Percentiles rank a stretch among this genome's conserved stretches.
Evolutionary conservation across 2,888 invertebrate species (phyloP).

Genomic region (Orthosia incerta): DNA sequence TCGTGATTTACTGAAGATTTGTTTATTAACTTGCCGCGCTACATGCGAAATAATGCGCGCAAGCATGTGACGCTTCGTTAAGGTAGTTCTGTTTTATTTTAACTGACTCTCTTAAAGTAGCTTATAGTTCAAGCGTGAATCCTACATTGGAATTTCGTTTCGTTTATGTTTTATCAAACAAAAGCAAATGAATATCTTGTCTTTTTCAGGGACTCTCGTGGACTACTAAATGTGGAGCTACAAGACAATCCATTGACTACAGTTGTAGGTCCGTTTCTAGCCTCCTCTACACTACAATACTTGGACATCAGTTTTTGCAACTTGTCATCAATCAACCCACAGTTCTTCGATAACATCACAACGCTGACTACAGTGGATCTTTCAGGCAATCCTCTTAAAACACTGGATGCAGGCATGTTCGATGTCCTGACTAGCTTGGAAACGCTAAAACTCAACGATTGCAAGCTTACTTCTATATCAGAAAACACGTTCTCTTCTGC

Average conservation of each 20-base stretch:
- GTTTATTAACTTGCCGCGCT: slow-evolving; percentile 15
- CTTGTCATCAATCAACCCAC: slow-evolving; percentile 90
- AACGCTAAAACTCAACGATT: slow-evolving; percentile 92
- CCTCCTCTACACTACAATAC: slow-evolving; percentile 92
- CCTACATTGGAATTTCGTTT: not conserved
- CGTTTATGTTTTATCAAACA: not conserved
- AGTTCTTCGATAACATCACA: slow-evolving; percentile 93
- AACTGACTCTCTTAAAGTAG: not conserved
- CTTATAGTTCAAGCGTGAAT: slow-evolving; percentile 12
- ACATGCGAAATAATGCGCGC: slow-evolving; percentile 8
- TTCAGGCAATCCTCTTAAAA: slow-evolving; percentile 92
- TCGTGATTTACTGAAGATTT: slow-evolving; percentile 33
- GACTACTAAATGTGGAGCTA: slow-evolving; percentile 93
- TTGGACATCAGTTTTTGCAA: slow-evolving; percentile 93
- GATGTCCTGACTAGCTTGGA: slow-evolving; percentile 92
- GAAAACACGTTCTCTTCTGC: slow-evolving; percentile 91
- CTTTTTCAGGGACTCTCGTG: slow-evolving; percentile 92
- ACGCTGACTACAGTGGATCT: slow-evolving; percentile 93
- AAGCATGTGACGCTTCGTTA: slow-evolving; percentile 16
- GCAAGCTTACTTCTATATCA: slow-evolving; percentile 91
- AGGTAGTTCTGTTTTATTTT: not conserved
- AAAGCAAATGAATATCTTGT: slow-evolving; percentile 17
- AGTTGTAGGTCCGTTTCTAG: slow-evolving; percentile 92
- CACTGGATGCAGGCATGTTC: slow-evolving; percentile 91
- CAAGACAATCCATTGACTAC: slow-evolving; percentile 92